Conservation (phyloP, 2,113 vertebrate genomes). For the Loxodonta africana region DNA sequence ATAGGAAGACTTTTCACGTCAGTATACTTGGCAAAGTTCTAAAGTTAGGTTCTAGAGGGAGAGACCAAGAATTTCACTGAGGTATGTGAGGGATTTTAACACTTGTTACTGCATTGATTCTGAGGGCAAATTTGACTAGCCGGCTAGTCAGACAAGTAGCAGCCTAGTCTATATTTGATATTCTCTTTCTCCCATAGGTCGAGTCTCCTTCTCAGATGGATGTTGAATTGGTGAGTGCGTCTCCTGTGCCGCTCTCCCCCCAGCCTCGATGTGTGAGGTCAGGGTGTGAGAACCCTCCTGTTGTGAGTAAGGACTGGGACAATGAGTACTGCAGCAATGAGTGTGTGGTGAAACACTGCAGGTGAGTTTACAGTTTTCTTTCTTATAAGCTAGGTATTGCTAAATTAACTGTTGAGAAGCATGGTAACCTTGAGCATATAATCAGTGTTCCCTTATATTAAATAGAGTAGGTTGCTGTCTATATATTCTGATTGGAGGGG, state of each 20-base stretch:
- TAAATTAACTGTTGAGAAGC: not conserved
- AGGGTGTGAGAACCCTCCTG: constrained; percentile 93
- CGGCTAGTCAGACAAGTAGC: not conserved
- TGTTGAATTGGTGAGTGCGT: constrained; percentile 92
- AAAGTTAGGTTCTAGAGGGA: not conserved
- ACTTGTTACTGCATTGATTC: not conserved
- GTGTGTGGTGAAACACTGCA: constrained; percentile 96
- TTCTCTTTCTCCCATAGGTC: constrained; percentile 77
- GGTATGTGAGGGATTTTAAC: not conserved
- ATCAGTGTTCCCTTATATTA: not conserved
- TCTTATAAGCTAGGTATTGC: not conserved
- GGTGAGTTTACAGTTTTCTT: constrained; percentile 85
- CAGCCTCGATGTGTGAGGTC: constrained; percentile 92
- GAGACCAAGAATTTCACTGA: not conserved
- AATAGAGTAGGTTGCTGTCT: not conserved
- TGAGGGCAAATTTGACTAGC: not conserved
- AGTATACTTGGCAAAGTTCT: constrained; percentile 15
- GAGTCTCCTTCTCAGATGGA: constrained; percentile 91
- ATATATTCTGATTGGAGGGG: not conserved
- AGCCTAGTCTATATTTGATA: not conserved
- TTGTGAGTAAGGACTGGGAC: constrained; percentile 96
- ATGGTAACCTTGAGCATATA: not conserved
- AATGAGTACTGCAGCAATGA: constrained; percentile 96
- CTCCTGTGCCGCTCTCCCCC: constrained; percentile 86
- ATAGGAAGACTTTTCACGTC: not conserved